Conservation (phyloP, 2,797 vertebrate species). For the Micromesistius poutassou region DNA sequence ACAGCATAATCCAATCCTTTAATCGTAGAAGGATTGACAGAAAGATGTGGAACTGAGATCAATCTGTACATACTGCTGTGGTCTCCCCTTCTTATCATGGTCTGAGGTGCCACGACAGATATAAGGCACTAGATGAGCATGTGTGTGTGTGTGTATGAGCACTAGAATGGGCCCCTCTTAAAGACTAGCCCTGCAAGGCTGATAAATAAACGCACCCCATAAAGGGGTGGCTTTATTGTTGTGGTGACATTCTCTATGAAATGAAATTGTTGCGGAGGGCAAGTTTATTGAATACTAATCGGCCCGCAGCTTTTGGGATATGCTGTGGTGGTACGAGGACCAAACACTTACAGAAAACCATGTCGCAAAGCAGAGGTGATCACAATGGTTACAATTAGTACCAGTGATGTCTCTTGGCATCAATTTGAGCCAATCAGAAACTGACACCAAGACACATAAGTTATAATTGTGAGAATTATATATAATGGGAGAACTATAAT, state of each 20-base stretch:
- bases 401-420: no score
- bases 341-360: no score
- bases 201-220: background rate
- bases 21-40: slow-evolving; percentile 15
- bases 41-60: slow-evolving; percentile 35
- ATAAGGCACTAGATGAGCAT: background rate
- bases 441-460: no score
- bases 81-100: slow-evolving; percentile 14
- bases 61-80: slow-evolving; percentile 19
- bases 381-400: no score
- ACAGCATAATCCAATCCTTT: background rate
- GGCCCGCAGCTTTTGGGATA: background rate
- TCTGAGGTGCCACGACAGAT: slow-evolving; percentile 6
- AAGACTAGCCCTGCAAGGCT: background rate
- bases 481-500: background rate
- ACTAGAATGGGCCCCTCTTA: background rate
- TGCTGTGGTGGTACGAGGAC: no score
- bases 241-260: no score
- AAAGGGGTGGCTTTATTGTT: no score
- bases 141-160: slow-evolving; percentile 9
- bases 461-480: no score
- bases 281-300: background rate
- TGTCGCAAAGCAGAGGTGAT: no score
- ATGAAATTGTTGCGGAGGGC: background rate
- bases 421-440: no score